A percentile compares a stretch with the other conserved stretches of the same genome.
Conservation (phyloP, 2,113 vertebrate genomes). For the Tamias sibiricus region DNA sequence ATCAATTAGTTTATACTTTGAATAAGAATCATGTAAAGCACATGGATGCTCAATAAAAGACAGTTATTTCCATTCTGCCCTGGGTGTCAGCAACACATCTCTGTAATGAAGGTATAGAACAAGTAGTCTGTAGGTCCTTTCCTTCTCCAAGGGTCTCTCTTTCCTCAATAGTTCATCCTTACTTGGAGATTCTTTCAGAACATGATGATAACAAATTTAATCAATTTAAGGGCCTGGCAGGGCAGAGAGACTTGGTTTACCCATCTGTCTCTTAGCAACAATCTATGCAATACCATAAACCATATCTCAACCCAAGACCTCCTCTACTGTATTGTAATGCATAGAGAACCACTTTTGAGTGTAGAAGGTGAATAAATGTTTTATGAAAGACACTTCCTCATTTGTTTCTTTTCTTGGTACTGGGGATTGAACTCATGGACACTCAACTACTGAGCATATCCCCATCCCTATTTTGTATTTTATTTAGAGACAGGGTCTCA, state of each 20-base stretch:
- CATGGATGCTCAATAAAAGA: not conserved
- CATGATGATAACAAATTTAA: not conserved
- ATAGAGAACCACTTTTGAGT: not conserved
- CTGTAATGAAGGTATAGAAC: not conserved
- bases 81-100: not conserved
- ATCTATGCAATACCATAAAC: not conserved
- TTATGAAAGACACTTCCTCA: not conserved
- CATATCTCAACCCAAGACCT: not conserved
- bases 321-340: not conserved
- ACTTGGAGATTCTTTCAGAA: not conserved
- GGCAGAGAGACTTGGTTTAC: not conserved
- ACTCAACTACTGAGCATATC: no score
- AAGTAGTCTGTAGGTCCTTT: not conserved
- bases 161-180: constrained; percentile 17
- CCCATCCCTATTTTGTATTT: no score
- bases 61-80: not conserved
- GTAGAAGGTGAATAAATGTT: not conserved
- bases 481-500: no score
- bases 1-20: not conserved
- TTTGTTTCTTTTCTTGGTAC: not conserved
- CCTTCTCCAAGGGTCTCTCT: not conserved
- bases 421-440: no score
- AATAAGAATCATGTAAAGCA: not conserved
- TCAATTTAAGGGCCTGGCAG: not conserved
- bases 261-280: not conserved